Evolutionary conservation across 2,797 vertebrate genomes (phyloP), one percentile per base, ranked within the genome.

Genomic region (Oreochromis mossambicus): DNA sequence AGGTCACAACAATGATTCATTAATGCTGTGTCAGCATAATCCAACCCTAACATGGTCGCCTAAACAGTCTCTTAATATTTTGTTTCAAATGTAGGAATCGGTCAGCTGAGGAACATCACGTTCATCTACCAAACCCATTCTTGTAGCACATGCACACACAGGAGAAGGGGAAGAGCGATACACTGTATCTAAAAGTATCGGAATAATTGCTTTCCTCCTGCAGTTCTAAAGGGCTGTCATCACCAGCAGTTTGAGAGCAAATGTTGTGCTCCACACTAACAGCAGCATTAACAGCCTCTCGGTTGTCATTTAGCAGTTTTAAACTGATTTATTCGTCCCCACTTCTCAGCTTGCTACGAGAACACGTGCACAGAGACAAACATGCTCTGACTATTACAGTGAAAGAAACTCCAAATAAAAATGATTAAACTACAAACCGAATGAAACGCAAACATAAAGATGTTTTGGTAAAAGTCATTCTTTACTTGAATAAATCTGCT

Each of bases 221-320:
- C 84, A 70, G 73, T 79, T 87, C 86, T 89, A 86, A 92, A 94
- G 87, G 87, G 82, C 82, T 90, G 88, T 93, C 90, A 92, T 90
- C 93, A 92, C 87, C 92, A 87, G 83, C 38, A 48, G 85, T 87
- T 50, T 66, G 58, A 84, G 80, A 89, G 84, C 80, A 85, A 14
- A 1, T 26, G 54, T 48, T 38, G 77, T 29, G 54, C 54, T 8
- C 13, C 24, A 63, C 58, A 26, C 84, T 80, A 88, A 88, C 86
- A 83, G 84, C 78, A 48, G 66, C 84, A 88, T 85, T 88, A 87
- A 61, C 77, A 80, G 87, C 86, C 61, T 85, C 38, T 43, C 21
- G 38, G 38, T 68, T 4, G 8, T 26, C 63, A 68, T 24, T 68
- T 68, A 43, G 13, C 63, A 15, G 63, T 24, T 68, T 43, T 36